Base-by-base conservation (phyloP, 1,140 invertebrate genomes). In the Zaprionus vittiger region DNA sequence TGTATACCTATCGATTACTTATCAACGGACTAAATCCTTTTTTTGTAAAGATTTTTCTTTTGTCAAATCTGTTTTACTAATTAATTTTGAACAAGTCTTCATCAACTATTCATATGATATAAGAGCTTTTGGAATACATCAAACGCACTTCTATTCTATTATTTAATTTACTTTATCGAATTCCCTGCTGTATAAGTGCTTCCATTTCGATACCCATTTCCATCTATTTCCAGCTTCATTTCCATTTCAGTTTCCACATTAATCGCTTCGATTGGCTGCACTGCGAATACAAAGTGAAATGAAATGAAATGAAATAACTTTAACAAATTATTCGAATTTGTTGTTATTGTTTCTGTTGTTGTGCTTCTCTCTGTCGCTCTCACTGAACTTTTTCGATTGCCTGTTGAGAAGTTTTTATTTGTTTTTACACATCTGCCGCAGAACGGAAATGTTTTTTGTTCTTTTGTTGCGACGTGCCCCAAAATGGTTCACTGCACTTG, bases 401-500 rank as follows among this genome's bases (percentile, higher is more conserved):
- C 54, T 28, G 68, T 52, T 69, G 22, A 49, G 57, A 54, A 22
- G 57, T 77, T 69, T 70, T 77, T 54, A 56, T 66, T 73, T 34
- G 44, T 73, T 83, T 78, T 74, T 76, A 89, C 84, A 81, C 84
- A 76, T 81, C 73, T 73, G 77, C 73, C 69, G 71, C 83, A 90
- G 79, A 89, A 79, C 84, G 84, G 85, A 89, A 89, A 89, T 81
- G 84, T 85, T 80, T 44, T 79, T 69, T 77, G 67, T 83, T 72
- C 63, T 52, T 26, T 62, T 61, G 73, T 73, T 34, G 64, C 72
- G 82, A 79, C 84, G 80, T 72, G 84, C 83, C 85, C 81, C 77
- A 84, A 89, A 89, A 89, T 89, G 84, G 85, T 87, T 87, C 81
- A 87, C 78, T 89, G 84, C 84, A 87, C 84, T 89, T 89, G 78